Conservation (phyloP, 2,797 vertebrate species). For the Leptoclinus maculatus region DNA sequence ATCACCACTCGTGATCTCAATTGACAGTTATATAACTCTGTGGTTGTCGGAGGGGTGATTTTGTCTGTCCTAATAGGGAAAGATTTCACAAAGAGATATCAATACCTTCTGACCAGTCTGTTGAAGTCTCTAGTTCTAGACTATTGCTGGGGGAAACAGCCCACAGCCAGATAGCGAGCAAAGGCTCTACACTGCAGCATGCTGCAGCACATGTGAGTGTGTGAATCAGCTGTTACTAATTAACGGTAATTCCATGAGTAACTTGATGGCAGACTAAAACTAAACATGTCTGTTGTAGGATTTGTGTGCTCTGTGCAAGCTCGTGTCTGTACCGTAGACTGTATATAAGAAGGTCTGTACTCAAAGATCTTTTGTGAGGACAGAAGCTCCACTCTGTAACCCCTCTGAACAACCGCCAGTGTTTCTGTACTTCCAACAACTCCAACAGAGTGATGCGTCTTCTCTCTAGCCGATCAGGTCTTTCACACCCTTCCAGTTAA, state of each 20-base stretch:
- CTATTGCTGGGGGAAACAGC: not conserved
- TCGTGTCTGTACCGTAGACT: not conserved
- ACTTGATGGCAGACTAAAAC: constrained; percentile 21
- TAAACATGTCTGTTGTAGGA: constrained; percentile 20
- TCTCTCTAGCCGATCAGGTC: not conserved
- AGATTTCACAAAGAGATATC: not conserved
- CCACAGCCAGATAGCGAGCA: not conserved
- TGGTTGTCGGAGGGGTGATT: constrained; percentile 28
- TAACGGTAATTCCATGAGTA: constrained; percentile 24
- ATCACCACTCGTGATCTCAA: constrained; percentile 19
- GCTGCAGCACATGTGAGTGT: not conserved
- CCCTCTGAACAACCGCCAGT: constrained; percentile 1
- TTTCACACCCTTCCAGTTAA: constrained; percentile 1
- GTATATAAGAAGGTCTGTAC: not conserved
- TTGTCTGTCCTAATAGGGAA: constrained; percentile 1
- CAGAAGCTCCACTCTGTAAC: constrained; percentile 16
- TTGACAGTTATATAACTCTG: constrained; percentile 30
- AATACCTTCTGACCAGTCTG: not conserved
- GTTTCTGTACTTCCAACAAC: constrained; percentile 3
- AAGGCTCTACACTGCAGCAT: not conserved
- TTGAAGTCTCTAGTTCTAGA: not conserved
- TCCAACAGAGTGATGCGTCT: constrained; percentile 7
- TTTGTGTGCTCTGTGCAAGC: constrained; percentile 13
- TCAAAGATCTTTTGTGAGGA: constrained; percentile 8
- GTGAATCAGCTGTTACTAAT: constrained; percentile 29